These are phyloP conservation scores for Gymnopithys bicolor DNA, from an alignment of 2,797 vertebrate genomes.

Conservation along the genomic window DNA sequence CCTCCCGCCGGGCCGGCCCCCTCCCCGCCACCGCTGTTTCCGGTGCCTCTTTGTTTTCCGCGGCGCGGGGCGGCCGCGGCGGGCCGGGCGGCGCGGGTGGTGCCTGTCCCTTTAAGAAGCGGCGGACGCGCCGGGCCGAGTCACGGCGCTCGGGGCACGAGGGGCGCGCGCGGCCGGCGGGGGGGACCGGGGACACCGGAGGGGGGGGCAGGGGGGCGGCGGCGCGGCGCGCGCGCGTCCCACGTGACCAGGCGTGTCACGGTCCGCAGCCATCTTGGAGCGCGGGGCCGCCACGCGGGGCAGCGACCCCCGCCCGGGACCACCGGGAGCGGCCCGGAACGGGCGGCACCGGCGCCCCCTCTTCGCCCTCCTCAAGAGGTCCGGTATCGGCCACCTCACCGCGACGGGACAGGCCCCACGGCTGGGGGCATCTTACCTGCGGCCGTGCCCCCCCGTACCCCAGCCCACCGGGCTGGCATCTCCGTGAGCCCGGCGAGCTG, in stretches of 20 bases:
- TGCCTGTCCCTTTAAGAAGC: slow-evolving; percentile 74
- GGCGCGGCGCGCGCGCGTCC: slow-evolving; percentile 27
- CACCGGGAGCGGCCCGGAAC: not conserved
- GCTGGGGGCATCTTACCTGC: not conserved
- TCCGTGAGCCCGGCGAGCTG: not conserved
- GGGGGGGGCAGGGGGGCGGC: not conserved
- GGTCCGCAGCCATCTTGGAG: slow-evolving; percentile 50
- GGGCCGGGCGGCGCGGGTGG: not conserved
- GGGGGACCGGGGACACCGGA: slow-evolving; percentile 64
- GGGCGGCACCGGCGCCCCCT: not conserved
- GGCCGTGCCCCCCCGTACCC: not conserved
- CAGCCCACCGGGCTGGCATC: not conserved
- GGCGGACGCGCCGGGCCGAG: slow-evolving; percentile 48
- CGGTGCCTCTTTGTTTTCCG: slow-evolving; percentile 70
- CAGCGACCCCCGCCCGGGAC: not conserved
- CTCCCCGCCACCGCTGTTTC: slow-evolving; percentile 58
- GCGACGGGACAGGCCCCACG: not conserved
- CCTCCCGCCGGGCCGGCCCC: slow-evolving; percentile 55
- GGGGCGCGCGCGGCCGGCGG: not conserved
- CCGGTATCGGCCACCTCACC: not conserved
- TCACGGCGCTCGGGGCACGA: slow-evolving; percentile 79
- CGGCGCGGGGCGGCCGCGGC: not conserved
- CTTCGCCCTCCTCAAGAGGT: too few species aligned
- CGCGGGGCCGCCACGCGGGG: slow-evolving; percentile 45
- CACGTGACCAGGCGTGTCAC: slow-evolving; percentile 63